These are phyloP conservation scores for Halichoerus grypus DNA, from an alignment of 2,113 vertebrate genomes.

Conservation along the genomic window DNA sequence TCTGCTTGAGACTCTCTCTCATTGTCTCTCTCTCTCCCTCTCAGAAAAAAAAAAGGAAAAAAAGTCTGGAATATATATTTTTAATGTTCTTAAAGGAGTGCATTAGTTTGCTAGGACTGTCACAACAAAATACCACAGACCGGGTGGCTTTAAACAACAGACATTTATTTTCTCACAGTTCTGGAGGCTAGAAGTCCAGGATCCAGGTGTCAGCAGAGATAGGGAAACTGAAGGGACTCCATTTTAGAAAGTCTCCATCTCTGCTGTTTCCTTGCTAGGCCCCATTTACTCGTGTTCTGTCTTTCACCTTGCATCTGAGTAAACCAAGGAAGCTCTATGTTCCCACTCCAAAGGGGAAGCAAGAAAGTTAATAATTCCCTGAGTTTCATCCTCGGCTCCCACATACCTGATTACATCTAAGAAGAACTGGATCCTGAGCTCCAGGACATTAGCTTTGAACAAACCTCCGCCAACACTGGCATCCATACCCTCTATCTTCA, in stretches of 20 bases:
- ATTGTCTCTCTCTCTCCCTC: neutral
- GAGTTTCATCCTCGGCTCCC: neutral
- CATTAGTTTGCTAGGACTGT: slow-evolving; percentile 17
- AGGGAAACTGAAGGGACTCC: neutral
- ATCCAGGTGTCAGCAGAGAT: neutral
- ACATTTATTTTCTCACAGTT: slow-evolving; percentile 1
- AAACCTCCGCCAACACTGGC: neutral
- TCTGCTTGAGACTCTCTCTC: neutral
- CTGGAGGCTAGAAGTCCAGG: neutral
- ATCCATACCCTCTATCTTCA: neutral
- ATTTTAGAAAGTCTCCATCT: neutral
- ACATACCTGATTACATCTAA: neutral
- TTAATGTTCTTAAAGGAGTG: slow-evolving; percentile 11
- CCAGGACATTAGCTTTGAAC: neutral
- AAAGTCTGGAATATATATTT: neutral
- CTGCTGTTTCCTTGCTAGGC: neutral
- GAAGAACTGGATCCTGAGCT: neutral
- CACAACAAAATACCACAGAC: neutral
- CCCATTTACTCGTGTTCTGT: neutral
- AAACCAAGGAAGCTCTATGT: neutral
- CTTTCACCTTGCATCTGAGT: neutral
- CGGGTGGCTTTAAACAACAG: neutral
- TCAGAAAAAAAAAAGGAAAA: neutral
- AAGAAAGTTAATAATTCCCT: neutral
- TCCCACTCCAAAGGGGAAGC: neutral